phyloP scores from a whole-genome alignment of 2,888 invertebrate species.

The Marasmarcha lunaedactyla region DNA sequence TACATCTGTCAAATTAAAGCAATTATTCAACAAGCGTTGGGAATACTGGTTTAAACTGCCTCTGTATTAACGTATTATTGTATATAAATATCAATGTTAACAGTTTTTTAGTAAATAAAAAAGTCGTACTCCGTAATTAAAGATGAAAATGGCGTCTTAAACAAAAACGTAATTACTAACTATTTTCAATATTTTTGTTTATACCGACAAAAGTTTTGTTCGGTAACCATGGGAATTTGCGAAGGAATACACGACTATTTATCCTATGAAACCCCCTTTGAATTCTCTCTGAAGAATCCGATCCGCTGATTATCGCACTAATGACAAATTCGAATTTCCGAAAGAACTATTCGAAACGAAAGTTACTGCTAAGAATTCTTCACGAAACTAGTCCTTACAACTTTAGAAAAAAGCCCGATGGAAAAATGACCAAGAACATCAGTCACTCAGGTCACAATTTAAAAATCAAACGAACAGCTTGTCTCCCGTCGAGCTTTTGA shows the following conservation, averaged over 20 bases:
- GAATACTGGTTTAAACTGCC: background rate
- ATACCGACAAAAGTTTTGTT: too few species aligned
- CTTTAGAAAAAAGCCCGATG: conserved; percentile 6
- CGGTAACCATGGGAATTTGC: too few species aligned
- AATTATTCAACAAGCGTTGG: background rate
- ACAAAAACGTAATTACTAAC: too few species aligned
- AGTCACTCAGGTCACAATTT: conserved; percentile 51
- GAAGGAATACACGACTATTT: too few species aligned
- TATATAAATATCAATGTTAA: too few species aligned
- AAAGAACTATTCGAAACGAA: background rate
- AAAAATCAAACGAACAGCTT: conserved; percentile 61
- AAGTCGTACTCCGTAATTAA: too few species aligned
- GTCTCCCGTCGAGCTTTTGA: conserved; percentile 59
- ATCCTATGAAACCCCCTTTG: too few species aligned
- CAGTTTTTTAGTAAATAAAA: too few species aligned
- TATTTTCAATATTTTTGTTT: too few species aligned
- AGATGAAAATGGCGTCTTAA: too few species aligned
- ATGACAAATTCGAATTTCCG: background rate
- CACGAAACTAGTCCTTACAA: background rate
- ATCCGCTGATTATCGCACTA: background rate
- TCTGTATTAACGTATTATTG: too few species aligned
- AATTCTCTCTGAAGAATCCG: background rate
- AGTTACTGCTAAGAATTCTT: background rate
- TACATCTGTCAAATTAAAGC: background rate
- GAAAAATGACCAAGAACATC: conserved; percentile 31